These are phyloP conservation scores for Paraescarpia echinospica DNA, from an alignment of 1,140 invertebrate genomes.

Conservation along the genomic window DNA sequence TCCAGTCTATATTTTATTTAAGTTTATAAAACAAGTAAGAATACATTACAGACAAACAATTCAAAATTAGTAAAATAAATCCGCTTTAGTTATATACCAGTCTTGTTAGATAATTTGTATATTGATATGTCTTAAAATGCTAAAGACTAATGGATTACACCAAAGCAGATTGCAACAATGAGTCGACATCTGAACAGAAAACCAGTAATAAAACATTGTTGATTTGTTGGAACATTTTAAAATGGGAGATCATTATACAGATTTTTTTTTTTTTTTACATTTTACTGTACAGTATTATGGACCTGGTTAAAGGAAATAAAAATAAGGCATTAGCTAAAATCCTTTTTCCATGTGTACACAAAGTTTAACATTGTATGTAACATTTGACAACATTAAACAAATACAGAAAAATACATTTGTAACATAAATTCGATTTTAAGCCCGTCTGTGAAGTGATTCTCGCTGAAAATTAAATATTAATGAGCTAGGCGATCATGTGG, in stretches of 20 bases:
- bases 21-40: background rate
- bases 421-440: too few relatives aligned
- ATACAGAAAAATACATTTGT: too few relatives aligned
- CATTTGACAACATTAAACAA: too few relatives aligned
- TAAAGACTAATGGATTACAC: too few relatives aligned
- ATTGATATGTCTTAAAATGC: background rate
- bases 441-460: too few relatives aligned
- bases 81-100: background rate
- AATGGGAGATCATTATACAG: background rate
- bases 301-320: too few relatives aligned
- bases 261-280: background rate
- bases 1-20: background rate
- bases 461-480: too few relatives aligned
- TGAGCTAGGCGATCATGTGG: too few relatives aligned
- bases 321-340: too few relatives aligned
- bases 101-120: background rate
- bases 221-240: background rate
- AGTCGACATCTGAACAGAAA: background rate
- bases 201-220: background rate
- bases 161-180: too few relatives aligned
- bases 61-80: background rate
- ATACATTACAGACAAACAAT: background rate
- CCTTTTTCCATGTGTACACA: too few relatives aligned
- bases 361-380: too few relatives aligned
- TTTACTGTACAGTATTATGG: background rate